Evolutionary conservation across 2,797 vertebrate species (phyloP).

Genomic region (Bryconaethiops microstoma): DNA sequence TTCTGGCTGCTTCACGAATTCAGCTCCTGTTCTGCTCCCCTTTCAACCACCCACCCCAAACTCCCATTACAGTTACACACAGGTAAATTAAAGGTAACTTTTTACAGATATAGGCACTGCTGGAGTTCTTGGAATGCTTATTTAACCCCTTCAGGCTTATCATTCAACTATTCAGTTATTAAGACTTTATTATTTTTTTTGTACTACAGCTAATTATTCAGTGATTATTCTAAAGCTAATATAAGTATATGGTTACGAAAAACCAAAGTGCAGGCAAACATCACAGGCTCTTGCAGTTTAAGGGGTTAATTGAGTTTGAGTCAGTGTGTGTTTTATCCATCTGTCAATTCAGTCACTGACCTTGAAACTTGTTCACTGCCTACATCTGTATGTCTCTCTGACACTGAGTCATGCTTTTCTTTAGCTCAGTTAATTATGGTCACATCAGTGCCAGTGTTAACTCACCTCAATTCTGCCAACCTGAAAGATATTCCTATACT

Average conservation of each 20-base stretch:
- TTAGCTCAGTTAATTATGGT: background rate
- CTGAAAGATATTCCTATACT: background rate
- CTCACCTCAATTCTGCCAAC: background rate
- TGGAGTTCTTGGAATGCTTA: background rate
- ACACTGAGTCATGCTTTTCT: background rate
- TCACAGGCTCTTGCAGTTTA: background rate
- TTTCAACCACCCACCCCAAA: background rate
- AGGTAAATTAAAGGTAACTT: background rate
- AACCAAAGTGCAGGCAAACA: background rate
- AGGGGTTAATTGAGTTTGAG: background rate
- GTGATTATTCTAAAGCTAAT: background rate
- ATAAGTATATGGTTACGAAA: too few relatives aligned
- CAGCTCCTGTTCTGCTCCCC: background rate
- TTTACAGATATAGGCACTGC: background rate
- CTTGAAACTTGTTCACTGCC: constrained; percentile 1
- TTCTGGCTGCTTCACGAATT: constrained; percentile 10
- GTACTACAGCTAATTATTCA: background rate
- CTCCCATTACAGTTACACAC: background rate
- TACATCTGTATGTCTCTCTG: background rate
- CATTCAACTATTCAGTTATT: too few relatives aligned
- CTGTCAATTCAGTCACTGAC: background rate
- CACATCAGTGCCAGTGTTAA: background rate
- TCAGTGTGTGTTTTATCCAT: background rate
- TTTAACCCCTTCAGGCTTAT: background rate
- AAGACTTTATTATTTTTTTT: too few relatives aligned